Base-by-base conservation (phyloP, 2,888 invertebrate species). In the Mesorhabditis spiculigera region DNA sequence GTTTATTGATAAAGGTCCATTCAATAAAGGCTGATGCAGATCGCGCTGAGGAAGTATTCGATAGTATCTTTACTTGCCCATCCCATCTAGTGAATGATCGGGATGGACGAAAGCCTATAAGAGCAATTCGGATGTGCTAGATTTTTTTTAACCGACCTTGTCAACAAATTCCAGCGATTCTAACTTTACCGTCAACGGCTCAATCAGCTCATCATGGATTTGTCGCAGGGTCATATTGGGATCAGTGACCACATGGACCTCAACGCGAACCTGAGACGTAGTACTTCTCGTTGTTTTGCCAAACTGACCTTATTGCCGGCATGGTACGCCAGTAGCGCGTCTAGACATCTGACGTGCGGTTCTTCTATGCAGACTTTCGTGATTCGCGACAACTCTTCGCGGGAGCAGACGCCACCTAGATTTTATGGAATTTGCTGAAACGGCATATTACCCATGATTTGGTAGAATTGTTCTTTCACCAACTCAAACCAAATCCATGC, bases 151-250 rank as follows among this genome's bases (percentile, higher is more conserved):
- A 50, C 58, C n/a, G 1, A 50, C 58, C 58, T 2, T 43, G 4
- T 75, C 71, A 6, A 75, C 87, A 71, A 86, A 84, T 5, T 81
- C 77, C 50, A 88, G 75, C 5, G 78, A 71, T 73, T 87, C 87
- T 63, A 88, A 74, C 73, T 87, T 87, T 66, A 84, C 82, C 73
- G 87, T 87, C 41, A 78, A 70, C 4, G 73, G 72, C 28, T 74
- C 75, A 8, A 71, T 67, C 58, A 88, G 87, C 45, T 71, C 73
- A 75, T 87, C 86, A 72, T 87, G 87, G 0, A 87, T 86, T 72
- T 87, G 85, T 16, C 81, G 75, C 16, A 87, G 73, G 4, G 77
- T 78, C 86, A 87, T 87, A 44, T 85, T 81, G 68, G 86, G 86
- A 4, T 67, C 61, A 58, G 88, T 78, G 4, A 87, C 86, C 71